Conservation (phyloP, 2,113 vertebrate species). For the Pygoscelis adeliae region DNA sequence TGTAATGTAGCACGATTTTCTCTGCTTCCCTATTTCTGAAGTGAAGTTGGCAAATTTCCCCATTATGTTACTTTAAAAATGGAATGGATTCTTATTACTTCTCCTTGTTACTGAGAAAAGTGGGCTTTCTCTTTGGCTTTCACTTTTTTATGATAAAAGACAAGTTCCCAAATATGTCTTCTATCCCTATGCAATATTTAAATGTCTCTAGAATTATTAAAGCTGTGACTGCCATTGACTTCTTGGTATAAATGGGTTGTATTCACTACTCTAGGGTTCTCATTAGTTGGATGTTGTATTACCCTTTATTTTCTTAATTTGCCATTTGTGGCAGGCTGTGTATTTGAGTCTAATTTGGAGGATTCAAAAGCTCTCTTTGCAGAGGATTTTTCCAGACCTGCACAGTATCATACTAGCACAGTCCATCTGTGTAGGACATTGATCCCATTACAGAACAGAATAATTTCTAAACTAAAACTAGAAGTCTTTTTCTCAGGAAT, state of each 20-base stretch:
- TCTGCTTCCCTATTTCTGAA: background rate
- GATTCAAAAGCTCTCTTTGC: background rate
- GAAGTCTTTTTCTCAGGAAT: background rate
- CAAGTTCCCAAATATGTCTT: background rate
- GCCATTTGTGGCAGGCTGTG: background rate
- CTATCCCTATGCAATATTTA: background rate
- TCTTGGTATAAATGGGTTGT: conserved; percentile 12
- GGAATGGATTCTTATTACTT: background rate
- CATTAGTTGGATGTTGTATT: conserved; percentile 16
- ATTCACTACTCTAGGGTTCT: background rate
- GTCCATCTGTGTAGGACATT: background rate
- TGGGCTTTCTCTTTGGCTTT: background rate
- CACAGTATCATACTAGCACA: background rate
- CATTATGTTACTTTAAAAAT: background rate
- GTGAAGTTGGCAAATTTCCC: background rate
- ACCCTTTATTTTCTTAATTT: conserved; percentile 34
- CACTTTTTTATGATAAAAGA: background rate
- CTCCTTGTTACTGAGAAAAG: background rate
- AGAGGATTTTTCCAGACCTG: background rate
- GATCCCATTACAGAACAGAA: background rate
- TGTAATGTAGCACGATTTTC: background rate
- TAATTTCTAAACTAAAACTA: background rate
- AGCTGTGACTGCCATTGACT: background rate
- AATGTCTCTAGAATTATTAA: background rate
- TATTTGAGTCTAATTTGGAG: background rate